Evolutionary conservation across 2,113 vertebrate genomes (phyloP).

Genomic region (Eurypyga helias): DNA sequence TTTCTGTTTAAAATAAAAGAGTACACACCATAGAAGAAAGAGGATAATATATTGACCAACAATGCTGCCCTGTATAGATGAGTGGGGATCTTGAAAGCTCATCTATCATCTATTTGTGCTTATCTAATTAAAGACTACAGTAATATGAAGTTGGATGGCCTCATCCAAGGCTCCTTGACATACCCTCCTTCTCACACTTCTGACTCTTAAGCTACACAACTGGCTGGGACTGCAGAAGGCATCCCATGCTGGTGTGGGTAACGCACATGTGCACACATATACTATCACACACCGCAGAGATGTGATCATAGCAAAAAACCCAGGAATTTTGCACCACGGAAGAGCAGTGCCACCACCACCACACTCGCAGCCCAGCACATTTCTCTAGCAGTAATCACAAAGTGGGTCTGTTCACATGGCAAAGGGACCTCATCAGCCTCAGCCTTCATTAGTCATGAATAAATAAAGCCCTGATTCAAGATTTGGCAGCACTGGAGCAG

Average conservation of each 20-base stretch:
- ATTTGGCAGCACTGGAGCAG: background rate
- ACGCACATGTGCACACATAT: fast-evolving
- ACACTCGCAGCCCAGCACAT: fast-evolving
- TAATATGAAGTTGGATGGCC: background rate
- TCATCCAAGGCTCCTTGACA: background rate
- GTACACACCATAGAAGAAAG: background rate
- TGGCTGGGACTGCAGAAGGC: background rate
- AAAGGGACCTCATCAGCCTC: background rate
- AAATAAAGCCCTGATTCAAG: background rate
- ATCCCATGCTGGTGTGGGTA: background rate
- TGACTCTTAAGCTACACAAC: background rate
- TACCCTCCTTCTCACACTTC: no score
- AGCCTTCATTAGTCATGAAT: background rate
- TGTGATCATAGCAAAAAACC: no score
- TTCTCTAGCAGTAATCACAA: background rate
- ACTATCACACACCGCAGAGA: no score
- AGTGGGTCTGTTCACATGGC: background rate
- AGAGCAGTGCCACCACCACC: background rate
- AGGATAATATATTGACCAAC: fast-evolving
- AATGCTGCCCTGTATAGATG: fast-evolving
- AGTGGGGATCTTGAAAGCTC: background rate
- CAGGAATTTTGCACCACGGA: background rate
- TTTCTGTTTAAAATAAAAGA: background rate
- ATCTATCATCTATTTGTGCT: background rate
- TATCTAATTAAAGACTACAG: background rate